Base-by-base conservation (phyloP, 2,113 vertebrate genomes). In the Dicerorhinus sumatrensis region DNA sequence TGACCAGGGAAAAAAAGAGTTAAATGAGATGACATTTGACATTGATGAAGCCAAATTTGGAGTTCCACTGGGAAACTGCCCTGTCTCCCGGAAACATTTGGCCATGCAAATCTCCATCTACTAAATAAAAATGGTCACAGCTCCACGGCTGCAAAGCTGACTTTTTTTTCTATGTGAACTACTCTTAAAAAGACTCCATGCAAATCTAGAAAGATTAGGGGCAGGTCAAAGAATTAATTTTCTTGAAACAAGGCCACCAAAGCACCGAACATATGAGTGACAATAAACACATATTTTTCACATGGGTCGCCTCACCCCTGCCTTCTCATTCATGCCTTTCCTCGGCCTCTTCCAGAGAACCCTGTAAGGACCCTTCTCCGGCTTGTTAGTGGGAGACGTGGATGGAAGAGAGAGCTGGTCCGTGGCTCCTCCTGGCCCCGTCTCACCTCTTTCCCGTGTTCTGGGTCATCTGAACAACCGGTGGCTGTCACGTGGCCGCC, bases 141-240 rank as follows among this genome's bases (percentile, higher is more conserved):
- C 48, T 63, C 42, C 3, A 2, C 13, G 48, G 18, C 20, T 51
- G 1, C 18, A 62, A 60, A 73, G 58, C 14, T 51, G 33, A 51
- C 51, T 75, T 93, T 93, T 73, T 82, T 94, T 82, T 89, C 20
- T 29, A 83, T n/a, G 86, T 62, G 20, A 75, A 69, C 42, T 62
- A 54, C 23, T 62, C 42, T 84, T 58, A 23, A 51, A 90, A 93
- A 85, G 21, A 81, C 9, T 33, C 42, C 36, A 33, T 36, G 23
- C 13, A 92, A 42, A 96, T 65, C 36, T 56, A 58, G 11, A 48
- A 75, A 51, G 20, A 51, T 13, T n/a, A 39, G 31, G 51, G 31
- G 11, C 63, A 73, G 46, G 48, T 65, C 54, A 31, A 91, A 80
- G 8, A 67, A 60, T 46, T 81, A 42, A 77, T 76, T 95, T 84